Evolutionary conservation across 1,140 invertebrate genomes (phyloP).

Genomic region (Triops cancriformis): DNA sequence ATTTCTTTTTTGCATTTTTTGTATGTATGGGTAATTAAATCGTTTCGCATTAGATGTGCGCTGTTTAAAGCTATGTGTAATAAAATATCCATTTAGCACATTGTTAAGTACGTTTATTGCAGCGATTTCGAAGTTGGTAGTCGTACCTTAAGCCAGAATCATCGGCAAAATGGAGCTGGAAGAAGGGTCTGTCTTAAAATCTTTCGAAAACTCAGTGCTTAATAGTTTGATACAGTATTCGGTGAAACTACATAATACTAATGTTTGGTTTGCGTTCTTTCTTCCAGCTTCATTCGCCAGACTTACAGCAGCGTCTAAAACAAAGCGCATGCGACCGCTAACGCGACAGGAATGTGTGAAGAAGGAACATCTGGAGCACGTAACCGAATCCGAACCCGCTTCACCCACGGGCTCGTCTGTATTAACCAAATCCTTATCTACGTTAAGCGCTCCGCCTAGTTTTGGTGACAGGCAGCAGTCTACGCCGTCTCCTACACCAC

Average conservation of each 20-base stretch:
- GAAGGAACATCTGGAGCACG: constrained; percentile 18
- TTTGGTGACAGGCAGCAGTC: constrained; percentile 6
- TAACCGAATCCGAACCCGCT: constrained; percentile 19
- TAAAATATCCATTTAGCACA: background rate
- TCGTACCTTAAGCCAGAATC: background rate
- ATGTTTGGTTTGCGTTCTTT: constrained; percentile 3
- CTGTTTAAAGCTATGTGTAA: background rate
- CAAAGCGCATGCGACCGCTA: constrained; percentile 18
- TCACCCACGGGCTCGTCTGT: constrained; percentile 6
- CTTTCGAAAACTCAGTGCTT: background rate
- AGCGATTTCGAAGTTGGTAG: background rate
- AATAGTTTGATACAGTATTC: too few relatives aligned
- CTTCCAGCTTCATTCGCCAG: background rate
- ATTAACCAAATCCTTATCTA: constrained; percentile 6
- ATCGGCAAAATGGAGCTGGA: background rate
- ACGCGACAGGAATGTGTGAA: constrained; percentile 25
- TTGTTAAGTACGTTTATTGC: background rate
- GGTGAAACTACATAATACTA: background rate
- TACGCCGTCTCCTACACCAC: background rate
- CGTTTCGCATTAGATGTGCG: background rate
- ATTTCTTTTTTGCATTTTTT: background rate
- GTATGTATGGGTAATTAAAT: background rate
- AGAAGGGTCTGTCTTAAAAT: background rate
- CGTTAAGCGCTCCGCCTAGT: background rate
- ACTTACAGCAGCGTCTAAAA: background rate